Evolutionary conservation across 2,113 vertebrate genomes (phyloP), one percentile per base, ranked within the genome.

Genomic region (Sphaerodactylus townsendi): DNA sequence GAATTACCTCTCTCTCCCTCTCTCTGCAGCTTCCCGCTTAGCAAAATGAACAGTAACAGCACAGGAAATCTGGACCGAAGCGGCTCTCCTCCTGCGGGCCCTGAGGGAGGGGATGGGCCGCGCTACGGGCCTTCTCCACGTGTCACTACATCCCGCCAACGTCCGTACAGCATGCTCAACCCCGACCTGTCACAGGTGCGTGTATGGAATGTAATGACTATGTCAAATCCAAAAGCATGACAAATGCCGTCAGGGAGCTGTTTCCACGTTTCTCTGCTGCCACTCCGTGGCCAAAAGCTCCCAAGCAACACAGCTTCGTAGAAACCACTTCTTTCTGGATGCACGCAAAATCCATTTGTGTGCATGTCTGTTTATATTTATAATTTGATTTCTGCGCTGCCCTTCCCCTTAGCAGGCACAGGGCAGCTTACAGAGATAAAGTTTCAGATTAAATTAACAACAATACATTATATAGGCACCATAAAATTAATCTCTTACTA

Each of bases 131-230:
- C 94, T 44, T 93, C 94, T 1, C 96, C 95, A 65, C 95, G 96
- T 77, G 91, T 96, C 89, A 96, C 96, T 91, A 95, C 95, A 59
- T 96, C 97, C 92, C 95, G 97, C 30, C 96, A 96, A 0, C 95
- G 97, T 33, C 97, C 97, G 0, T 97, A 96, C 94, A 97, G 97
- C 93, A 97, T 97, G 96, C 94, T 95, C 53, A 94, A 92, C 81
- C 94, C 97, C 0, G 96, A 97, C 90, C 95, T 93, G 91, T 93
- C 93, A 88, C 95, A 95, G 93, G 93, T 94, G 71, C 86, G 90
- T 25, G 19, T 35, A 23, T n/a, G 73, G 73, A 2, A 19, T 1
- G 5, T 6, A 6, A 5, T 3, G 13, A 1, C 2, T 41, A 14
- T 5, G 28, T n/a, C 15, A 25, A 25, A 10, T 13, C 8, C 15